Percentiles rank a stretch among this genome's conserved stretches.
phyloP scores from a whole-genome alignment of 1,140 invertebrate genomes.

The Drosophila kikkawai region DNA sequence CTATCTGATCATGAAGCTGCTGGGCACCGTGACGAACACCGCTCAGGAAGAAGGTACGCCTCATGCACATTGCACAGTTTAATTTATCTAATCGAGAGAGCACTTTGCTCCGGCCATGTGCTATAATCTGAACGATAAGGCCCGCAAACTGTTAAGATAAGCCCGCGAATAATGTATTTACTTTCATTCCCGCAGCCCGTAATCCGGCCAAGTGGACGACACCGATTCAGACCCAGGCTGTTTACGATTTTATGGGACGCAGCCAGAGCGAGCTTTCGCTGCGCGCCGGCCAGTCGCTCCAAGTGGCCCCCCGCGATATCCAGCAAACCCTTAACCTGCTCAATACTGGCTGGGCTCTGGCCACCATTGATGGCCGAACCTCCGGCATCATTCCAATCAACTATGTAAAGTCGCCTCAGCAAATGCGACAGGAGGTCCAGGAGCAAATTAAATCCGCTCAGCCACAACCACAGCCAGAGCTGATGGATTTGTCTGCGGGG shows the following conservation, averaged over 20 bases:
- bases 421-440: constrained; percentile 64
- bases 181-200: constrained; percentile 85
- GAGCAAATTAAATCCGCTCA: constrained; percentile 43
- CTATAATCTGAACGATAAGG: constrained; percentile 51
- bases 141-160: constrained; percentile 49
- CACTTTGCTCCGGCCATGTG: constrained; percentile 65
- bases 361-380: constrained; percentile 88
- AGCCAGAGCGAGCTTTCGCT: constrained; percentile 92
- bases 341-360: constrained; percentile 91
- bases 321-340: constrained; percentile 89
- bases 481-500: constrained; percentile 69
- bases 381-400: constrained; percentile 92
- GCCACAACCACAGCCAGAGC: constrained; percentile 55
- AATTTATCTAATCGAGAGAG: constrained; percentile 78
- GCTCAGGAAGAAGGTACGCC: constrained; percentile 86
- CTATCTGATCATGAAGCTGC: constrained; percentile 95
- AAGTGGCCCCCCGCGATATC: constrained; percentile 92
- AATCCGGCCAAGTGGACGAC: constrained; percentile 89
- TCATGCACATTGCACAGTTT: constrained; percentile 53
- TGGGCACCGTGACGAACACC: constrained; percentile 87
- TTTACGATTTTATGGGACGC: constrained; percentile 91
- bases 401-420: constrained; percentile 88
- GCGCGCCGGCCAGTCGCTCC: constrained; percentile 90
- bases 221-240: constrained; percentile 89
- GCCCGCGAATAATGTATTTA: constrained; percentile 33